Evolutionary conservation across 2,113 vertebrate species (phyloP).

Genomic region (Ranitomeya variabilis): DNA sequence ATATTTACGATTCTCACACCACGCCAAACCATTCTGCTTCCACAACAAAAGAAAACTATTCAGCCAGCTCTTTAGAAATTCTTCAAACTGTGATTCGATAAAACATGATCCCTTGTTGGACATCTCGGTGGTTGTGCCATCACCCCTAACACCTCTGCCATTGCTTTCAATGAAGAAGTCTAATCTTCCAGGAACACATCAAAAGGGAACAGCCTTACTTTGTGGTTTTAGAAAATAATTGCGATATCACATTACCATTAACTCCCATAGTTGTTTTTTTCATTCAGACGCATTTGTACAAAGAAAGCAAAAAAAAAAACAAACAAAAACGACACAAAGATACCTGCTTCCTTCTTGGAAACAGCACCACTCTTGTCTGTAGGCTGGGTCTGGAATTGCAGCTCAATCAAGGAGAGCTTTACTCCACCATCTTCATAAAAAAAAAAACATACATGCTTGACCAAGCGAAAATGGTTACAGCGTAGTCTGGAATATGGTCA

Average conservation of each 20-base stretch:
- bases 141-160: not conserved
- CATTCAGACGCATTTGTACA: no score
- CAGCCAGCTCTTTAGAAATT: not conserved
- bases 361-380: not conserved
- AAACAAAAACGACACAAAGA: not conserved
- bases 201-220: not conserved
- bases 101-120: not conserved
- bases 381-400: no score
- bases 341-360: not conserved
- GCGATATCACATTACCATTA: no score
- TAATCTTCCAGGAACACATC: not conserved
- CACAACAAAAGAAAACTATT: constrained; percentile 9
- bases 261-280: no score
- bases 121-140: not conserved
- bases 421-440: not conserved
- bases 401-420: not conserved
- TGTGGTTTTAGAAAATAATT: no score
- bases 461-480: not conserved
- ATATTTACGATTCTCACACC: not conserved
- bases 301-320: no score
- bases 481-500: no score
- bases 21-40: not conserved
- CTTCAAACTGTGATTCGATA: not conserved
- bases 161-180: not conserved
- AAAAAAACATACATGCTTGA: no score